Conservation (phyloP, 2,888 invertebrate species). For the Scaptomyza tumidula region DNA sequence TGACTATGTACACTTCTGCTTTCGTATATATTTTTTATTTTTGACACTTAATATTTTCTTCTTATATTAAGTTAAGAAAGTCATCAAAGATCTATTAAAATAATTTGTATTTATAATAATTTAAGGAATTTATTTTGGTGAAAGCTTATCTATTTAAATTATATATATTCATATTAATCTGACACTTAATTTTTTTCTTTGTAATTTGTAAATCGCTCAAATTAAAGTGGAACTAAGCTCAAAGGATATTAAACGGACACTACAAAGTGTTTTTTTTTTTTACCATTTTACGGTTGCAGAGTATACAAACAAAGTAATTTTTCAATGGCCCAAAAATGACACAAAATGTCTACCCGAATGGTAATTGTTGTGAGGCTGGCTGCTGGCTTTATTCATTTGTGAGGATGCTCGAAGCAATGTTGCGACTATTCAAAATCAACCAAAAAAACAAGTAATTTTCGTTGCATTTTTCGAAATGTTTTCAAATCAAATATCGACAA, state of each 20-base stretch:
- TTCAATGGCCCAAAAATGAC: constrained; percentile 43
- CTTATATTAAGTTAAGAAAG: too few species aligned
- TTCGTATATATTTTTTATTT: too few species aligned
- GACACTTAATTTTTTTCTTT: too few species aligned
- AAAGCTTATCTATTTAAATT: too few species aligned
- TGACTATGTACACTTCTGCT: too few species aligned
- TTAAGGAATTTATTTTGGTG: too few species aligned
- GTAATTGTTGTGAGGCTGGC: constrained; percentile 61
- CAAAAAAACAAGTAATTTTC: constrained; percentile 50
- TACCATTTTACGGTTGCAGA: neutral
- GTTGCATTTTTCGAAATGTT: constrained; percentile 72
- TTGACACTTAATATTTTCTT: too few species aligned
- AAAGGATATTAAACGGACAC: neutral
- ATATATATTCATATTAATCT: too few species aligned
- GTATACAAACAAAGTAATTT: constrained; percentile 45
- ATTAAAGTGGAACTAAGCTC: neutral
- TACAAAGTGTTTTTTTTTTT: neutral
- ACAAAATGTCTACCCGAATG: constrained; percentile 48
- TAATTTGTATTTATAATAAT: too few species aligned
- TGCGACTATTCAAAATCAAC: constrained; percentile 57
- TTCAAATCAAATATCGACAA: constrained; percentile 80
- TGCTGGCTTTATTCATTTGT: constrained; percentile 60
- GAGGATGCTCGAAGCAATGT: constrained; percentile 54
- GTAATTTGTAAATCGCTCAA: neutral
- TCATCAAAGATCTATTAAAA: too few species aligned